Base-by-base conservation (phyloP, 2,888 invertebrate species). In the Mamestra brassicae region DNA sequence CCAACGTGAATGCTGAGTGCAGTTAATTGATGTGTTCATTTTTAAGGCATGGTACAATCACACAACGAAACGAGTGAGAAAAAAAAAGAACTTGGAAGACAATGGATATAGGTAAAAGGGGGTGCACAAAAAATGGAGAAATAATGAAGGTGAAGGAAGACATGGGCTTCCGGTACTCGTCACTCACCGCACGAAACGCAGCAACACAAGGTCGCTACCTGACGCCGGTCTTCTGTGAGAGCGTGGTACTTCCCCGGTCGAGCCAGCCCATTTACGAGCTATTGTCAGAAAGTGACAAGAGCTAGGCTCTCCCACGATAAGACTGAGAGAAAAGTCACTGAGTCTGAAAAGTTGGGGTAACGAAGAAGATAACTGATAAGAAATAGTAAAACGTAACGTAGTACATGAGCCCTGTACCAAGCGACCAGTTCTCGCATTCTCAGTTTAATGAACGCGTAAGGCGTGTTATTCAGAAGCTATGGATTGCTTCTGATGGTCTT, bases 261-360 rank as follows among this genome's bases (percentile, higher is more conserved):
- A 76, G 57, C 71, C 66, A 65, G 63, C 76, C 76, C 68, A 52
- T 26, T 34, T 64, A 47, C 3, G 42, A 72, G 68, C 45, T 42
- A 42, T 4, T 62, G 42, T 26, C 36, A 38, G 11, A n/a, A 3
- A 42, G 11, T 7, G 42, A 55, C 42, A 26, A 36, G 57, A 74
- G 65, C 62, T 58, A 45, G 75, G 80, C 80, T 80, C 66, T 54
- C 13, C 66, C 63, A 78, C 72, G n/a, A 10, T 26, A 52, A 8
- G 26, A 34, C 26, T 6, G 13, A 17, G 5, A 36, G 50, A 36
- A 17, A 5, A 17, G 34, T 8, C 42, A 7, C 38, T 4, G 38
- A 38, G 2, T 38, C 38, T 38, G 17, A 5, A 65, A 26, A 7
- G n/a, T 8, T 3, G 5, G 34, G 6, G 4, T 26, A 4, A 4